Percentiles rank a stretch among this genome's conserved stretches.
phyloP scores from a whole-genome alignment of 2,888 invertebrate genomes.

The Neoascia interrupta region DNA sequence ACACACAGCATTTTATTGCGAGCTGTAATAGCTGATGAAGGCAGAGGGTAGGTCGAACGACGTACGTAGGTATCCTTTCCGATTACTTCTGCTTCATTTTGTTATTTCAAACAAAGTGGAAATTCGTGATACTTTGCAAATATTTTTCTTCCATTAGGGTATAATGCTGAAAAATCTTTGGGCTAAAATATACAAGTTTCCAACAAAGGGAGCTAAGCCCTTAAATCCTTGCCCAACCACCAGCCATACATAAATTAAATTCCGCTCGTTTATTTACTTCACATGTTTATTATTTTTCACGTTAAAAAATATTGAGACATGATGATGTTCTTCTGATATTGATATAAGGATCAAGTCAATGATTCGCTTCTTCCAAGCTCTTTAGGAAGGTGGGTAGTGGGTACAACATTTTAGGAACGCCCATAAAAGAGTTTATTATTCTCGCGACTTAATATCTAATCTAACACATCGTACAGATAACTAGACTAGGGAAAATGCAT shows the following conservation, averaged over 20 bases:
- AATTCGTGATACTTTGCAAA: constrained; percentile 18
- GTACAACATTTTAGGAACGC: not conserved
- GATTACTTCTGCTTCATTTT: constrained; percentile 56
- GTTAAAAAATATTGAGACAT: constrained; percentile 9
- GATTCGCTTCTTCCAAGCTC: constrained; percentile 1
- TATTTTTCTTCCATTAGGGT: constrained; percentile 38
- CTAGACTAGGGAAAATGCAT: constrained; percentile 5
- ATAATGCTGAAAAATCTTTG: not conserved
- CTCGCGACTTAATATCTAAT: not conserved
- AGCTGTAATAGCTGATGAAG: constrained; percentile 3
- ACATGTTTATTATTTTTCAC: not conserved
- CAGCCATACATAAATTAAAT: constrained; percentile 3
- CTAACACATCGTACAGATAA: constrained; percentile 9
- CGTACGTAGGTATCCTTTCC: constrained; percentile 13
- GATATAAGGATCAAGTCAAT: too few species aligned
- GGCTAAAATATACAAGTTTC: too few species aligned
- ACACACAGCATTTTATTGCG: constrained; percentile 29
- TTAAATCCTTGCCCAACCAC: not conserved
- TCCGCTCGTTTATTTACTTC: not conserved
- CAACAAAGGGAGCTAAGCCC: not conserved
- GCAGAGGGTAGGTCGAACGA: not conserved
- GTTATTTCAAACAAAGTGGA: constrained; percentile 44
- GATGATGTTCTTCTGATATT: not conserved
- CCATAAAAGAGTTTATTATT: not conserved
- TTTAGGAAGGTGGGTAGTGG: too few species aligned